phyloP scores from a whole-genome alignment of 2,888 invertebrate genomes.

The Xestia sexstrigata region DNA sequence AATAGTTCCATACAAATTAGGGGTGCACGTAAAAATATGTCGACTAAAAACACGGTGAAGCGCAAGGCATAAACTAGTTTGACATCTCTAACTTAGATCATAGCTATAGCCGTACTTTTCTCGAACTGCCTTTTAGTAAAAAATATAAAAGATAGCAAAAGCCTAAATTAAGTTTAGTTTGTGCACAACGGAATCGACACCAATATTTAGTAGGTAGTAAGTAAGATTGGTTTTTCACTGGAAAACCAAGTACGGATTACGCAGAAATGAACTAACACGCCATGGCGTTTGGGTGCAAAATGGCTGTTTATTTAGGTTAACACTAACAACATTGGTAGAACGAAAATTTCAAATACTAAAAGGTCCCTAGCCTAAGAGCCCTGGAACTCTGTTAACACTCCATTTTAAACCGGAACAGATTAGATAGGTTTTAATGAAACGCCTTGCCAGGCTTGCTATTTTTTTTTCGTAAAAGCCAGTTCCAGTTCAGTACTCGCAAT shows the following conservation, averaged over 20 bases:
- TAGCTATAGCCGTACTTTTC: too few species aligned
- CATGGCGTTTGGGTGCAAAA: slow-evolving; percentile 1
- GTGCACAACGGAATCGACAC: too few species aligned
- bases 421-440: slow-evolving; percentile 53
- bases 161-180: too few species aligned
- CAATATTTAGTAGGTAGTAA: too few species aligned
- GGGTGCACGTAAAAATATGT: too few species aligned
- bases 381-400: slow-evolving; percentile 1
- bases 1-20: too few species aligned
- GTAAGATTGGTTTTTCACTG: background rate
- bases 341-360: slow-evolving; percentile 13
- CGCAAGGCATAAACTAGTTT: too few species aligned
- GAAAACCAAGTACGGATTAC: background rate
- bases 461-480: slow-evolving; percentile 47
- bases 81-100: too few species aligned
- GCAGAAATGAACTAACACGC: background rate
- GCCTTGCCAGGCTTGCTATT: background rate
- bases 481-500: slow-evolving; percentile 37
- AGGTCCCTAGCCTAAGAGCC: slow-evolving; percentile 1
- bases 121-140: too few species aligned
- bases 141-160: too few species aligned
- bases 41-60: too few species aligned
- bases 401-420: slow-evolving; percentile 21
- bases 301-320: slow-evolving; percentile 39
- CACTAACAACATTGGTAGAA: background rate